Conservation (phyloP, 2,113 vertebrate genomes). For the Lophura nycthemera region DNA sequence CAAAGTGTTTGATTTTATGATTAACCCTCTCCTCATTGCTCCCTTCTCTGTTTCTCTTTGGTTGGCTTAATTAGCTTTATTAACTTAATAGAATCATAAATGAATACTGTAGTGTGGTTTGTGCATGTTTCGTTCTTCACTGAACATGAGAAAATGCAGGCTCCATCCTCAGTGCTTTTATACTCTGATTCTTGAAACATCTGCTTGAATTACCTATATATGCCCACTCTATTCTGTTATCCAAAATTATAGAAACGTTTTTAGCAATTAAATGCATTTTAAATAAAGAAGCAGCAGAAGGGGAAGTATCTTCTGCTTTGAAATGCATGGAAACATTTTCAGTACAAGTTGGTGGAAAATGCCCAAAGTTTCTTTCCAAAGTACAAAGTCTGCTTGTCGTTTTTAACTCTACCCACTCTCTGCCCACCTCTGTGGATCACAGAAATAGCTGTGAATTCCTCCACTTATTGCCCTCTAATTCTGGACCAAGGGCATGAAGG, state of each 20-base stretch:
- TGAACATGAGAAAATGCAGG: background rate
- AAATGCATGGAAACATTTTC: background rate
- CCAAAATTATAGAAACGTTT: background rate
- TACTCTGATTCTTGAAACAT: background rate
- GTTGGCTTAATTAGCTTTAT: background rate
- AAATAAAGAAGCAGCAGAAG: background rate
- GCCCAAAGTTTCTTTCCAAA: background rate
- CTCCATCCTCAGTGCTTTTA: background rate
- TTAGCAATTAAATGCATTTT: background rate
- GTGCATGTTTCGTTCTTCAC: background rate
- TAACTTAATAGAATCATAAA: background rate
- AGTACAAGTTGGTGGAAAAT: background rate
- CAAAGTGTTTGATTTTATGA: background rate
- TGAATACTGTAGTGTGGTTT: background rate
- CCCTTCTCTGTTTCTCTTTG: background rate
- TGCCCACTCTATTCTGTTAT: background rate
- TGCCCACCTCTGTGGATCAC: background rate
- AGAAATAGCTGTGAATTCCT: background rate
- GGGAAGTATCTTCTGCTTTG: background rate
- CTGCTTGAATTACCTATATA: background rate
- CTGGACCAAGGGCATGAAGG: background rate
- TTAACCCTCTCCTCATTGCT: background rate
- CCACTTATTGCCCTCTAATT: background rate
- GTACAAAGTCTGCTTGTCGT: background rate
- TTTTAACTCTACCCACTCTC: background rate